Percentiles rank a stretch among this genome's conserved stretches.
phyloP scores from a whole-genome alignment of 2,113 vertebrate species.

The Oncorhynchus keta region DNA sequence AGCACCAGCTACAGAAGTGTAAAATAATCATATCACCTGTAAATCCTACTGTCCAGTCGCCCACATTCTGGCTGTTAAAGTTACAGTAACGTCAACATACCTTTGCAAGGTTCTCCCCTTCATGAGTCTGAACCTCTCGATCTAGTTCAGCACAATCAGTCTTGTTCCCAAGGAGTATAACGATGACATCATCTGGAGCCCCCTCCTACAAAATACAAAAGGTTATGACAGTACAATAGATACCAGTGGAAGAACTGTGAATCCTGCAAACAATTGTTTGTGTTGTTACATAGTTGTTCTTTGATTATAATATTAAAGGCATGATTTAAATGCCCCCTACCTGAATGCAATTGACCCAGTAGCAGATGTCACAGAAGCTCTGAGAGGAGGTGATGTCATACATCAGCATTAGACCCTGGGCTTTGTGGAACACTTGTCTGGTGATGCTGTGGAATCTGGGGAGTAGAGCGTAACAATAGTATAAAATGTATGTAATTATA shows the following conservation, averaged over 20 bases:
- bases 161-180: constrained; percentile 93
- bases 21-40: not conserved
- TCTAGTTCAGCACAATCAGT: constrained; percentile 67
- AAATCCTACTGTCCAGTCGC: not conserved
- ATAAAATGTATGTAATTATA: no score
- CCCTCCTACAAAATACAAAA: constrained; percentile 73
- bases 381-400: constrained; percentile 83
- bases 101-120: constrained; percentile 79
- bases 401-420: constrained; percentile 88
- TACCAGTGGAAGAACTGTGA: not conserved
- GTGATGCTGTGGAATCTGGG: constrained; percentile 89
- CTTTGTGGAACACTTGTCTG: constrained; percentile 85
- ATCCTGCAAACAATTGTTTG: not conserved
- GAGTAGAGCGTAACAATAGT: not conserved
- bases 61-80: not conserved
- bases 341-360: constrained; percentile 87
- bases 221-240: not conserved
- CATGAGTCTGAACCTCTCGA: constrained; percentile 69
- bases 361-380: constrained; percentile 79
- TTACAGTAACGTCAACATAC: constrained; percentile 56
- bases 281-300: not conserved
- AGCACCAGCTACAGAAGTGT: not conserved
- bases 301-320: not conserved
- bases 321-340: constrained; percentile 56
- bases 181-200: constrained; percentile 60